phyloP scores from a whole-genome alignment of 2,797 vertebrate species.

The Cyprinella venusta region DNA sequence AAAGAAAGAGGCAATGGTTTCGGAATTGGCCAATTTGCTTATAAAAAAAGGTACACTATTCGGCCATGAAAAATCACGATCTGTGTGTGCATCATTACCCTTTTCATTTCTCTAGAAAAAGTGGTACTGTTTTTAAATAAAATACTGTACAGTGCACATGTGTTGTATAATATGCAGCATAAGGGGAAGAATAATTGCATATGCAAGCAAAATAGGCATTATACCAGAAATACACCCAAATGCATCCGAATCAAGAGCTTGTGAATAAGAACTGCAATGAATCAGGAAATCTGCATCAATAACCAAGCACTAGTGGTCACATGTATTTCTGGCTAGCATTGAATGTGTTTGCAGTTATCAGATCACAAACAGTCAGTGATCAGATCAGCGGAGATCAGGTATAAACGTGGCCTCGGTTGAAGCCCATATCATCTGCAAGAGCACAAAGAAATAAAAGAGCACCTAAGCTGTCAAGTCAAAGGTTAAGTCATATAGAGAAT shows the following conservation, averaged over 20 bases:
- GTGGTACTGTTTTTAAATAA: too few relatives aligned
- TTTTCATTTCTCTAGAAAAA: too few relatives aligned
- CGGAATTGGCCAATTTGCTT: too few relatives aligned
- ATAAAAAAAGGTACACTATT: too few relatives aligned
- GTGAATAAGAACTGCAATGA: not conserved
- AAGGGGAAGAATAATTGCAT: not conserved
- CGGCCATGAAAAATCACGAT: too few relatives aligned
- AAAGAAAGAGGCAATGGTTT: too few relatives aligned
- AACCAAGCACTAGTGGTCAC: not conserved
- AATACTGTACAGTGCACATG: too few relatives aligned
- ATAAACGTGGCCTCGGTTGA: too few relatives aligned
- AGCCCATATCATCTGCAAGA: not conserved
- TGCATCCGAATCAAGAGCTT: not conserved
- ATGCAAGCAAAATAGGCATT: not conserved
- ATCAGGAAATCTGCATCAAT: not conserved
- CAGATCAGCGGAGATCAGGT: too few relatives aligned
- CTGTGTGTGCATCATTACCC: too few relatives aligned
- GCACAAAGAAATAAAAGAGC: not conserved
- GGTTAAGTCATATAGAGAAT: not conserved
- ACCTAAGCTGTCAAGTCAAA: constrained; percentile 1
- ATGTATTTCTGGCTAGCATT: not conserved
- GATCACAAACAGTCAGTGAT: not conserved
- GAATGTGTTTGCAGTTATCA: not conserved
- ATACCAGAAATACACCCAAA: not conserved
- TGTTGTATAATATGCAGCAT: not conserved